Conservation (phyloP, 2,113 vertebrate genomes). For the Sialia sialis region DNA sequence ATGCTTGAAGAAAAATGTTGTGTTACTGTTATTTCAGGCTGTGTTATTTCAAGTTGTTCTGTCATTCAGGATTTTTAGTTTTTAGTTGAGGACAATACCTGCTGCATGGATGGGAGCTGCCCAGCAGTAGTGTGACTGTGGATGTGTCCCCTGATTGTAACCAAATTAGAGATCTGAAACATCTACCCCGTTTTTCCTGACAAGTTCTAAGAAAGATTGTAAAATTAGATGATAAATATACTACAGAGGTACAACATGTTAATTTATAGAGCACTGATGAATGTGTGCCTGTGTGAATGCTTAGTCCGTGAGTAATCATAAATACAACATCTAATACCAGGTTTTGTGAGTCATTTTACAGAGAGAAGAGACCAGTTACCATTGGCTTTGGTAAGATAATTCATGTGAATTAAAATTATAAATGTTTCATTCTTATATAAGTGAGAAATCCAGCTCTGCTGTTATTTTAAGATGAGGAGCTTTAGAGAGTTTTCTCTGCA, state of each 20-base stretch:
- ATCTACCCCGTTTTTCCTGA: background rate
- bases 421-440: background rate
- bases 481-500: background rate
- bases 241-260: background rate
- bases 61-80: background rate
- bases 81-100: background rate
- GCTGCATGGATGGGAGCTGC: background rate
- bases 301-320: background rate
- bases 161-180: background rate
- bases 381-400: background rate
- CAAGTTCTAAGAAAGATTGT: background rate
- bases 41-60: background rate
- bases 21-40: background rate
- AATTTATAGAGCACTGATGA: background rate
- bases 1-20: background rate
- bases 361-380: background rate
- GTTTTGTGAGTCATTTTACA: background rate
- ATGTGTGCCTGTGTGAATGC: background rate
- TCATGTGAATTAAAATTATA: background rate
- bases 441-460: background rate
- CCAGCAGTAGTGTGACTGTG: fast-evolving
- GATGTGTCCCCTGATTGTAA: background rate
- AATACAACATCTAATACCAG: background rate
- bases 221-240: background rate
- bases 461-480: background rate